Conservation (phyloP, 2,113 vertebrate genomes). For the Nyctereutes procyonoides region DNA sequence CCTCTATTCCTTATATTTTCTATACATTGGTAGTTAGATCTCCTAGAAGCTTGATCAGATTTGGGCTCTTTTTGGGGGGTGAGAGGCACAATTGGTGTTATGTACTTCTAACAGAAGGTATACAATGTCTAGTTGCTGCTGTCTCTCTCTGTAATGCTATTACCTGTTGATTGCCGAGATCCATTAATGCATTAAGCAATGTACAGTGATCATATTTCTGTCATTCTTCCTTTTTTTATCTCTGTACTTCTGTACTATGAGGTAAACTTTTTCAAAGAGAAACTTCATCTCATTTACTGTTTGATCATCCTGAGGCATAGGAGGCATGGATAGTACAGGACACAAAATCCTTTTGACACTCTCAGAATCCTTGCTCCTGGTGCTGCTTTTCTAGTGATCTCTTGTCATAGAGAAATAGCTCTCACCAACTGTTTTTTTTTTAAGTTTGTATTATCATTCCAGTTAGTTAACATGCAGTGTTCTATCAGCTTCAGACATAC, state of each 20-base stretch:
- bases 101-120: background rate
- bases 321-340: background rate
- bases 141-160: background rate
- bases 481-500: background rate
- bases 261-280: background rate
- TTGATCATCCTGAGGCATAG: background rate
- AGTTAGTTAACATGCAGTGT: background rate
- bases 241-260: background rate
- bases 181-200: background rate
- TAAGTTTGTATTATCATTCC: background rate
- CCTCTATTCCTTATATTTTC: background rate
- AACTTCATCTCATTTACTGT: background rate
- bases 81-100: background rate
- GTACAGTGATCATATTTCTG: background rate
- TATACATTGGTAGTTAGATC: background rate
- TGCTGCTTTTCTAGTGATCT: background rate
- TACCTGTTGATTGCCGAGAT: background rate
- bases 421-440: background rate
- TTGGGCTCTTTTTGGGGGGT: background rate
- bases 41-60: background rate
- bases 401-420: background rate
- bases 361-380: background rate
- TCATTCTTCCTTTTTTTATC: background rate
- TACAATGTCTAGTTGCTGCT: background rate
- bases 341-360: background rate